Conservation (phyloP, 2,888 invertebrate species). For the Artemia sp. region DNA sequence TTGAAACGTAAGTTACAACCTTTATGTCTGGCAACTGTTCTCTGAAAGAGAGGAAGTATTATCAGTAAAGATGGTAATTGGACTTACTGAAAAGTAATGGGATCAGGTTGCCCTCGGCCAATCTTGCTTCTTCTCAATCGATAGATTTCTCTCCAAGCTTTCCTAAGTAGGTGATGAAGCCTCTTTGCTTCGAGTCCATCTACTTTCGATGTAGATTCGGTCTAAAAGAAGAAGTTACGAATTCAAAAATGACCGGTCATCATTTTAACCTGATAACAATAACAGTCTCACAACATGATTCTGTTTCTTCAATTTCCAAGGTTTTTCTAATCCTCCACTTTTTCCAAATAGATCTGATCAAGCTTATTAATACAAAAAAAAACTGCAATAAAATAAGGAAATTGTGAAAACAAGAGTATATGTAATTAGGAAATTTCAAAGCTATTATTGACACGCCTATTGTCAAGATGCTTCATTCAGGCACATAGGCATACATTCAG, state of each 20-base stretch:
- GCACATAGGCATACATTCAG: too few species aligned
- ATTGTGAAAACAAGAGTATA: too few species aligned
- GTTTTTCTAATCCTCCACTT: too few species aligned
- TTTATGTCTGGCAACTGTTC: neutral
- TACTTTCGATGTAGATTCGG: slow-evolving; percentile 25
- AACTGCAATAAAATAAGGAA: too few species aligned
- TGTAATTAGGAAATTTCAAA: too few species aligned
- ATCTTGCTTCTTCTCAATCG: slow-evolving; percentile 68
- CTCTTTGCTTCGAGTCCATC: slow-evolving; percentile 47
- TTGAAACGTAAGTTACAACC: neutral
- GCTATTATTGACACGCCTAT: too few species aligned
- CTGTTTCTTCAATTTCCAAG: neutral
- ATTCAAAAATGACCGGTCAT: neutral
- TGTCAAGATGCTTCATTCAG: too few species aligned
- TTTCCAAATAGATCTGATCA: too few species aligned
- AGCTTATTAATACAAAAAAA: too few species aligned
- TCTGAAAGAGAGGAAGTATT: neutral
- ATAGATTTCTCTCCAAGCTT: slow-evolving; percentile 79
- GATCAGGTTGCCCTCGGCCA: slow-evolving; percentile 71
- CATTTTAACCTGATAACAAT: neutral
- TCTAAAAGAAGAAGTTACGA: slow-evolving; percentile 20
- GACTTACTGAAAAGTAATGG: slow-evolving; percentile 77
- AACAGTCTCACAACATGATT: neutral
- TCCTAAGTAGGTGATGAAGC: slow-evolving; percentile 61
- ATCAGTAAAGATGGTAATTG: too few species aligned